Base-by-base conservation (phyloP, 2,113 vertebrate genomes). In the Rattus rattus region DNA sequence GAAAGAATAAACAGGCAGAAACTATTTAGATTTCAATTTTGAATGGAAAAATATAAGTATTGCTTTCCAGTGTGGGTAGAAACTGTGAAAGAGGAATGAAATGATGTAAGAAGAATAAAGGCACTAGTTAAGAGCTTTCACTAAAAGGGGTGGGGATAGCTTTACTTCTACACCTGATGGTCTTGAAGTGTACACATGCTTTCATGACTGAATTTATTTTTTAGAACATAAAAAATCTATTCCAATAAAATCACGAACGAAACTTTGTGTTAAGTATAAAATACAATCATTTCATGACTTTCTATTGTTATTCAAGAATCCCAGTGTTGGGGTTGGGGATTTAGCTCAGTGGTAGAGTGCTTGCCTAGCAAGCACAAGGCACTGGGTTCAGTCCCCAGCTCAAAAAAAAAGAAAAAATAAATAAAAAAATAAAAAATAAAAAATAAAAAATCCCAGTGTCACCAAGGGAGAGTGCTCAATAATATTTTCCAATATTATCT, bases 131-230 rank as follows among this genome's bases (percentile, higher is more conserved):
- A 19, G 39, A 8, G 0, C 9, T 26, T 88, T 47, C 89, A 85
- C 52, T 87, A 83, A 95, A 73, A 52, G 9, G 16, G 11, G 70
- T 80, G 2, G 8, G 87, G 1, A 79, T 86, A 30, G 13, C 84
- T 94, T 54, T 85, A 54, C 70, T 77, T 75, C 17, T 88, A 5
- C 39, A 80, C 65, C 5, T 56, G 16, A n/a, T 76, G 36, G 26
- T 10, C 30, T 90, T 75, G 24, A 85, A n/a, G 5, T 76, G 10
- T 72, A 80, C 75, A 54, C 7, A 92, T 36, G 65, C 36, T 59
- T 33, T 63, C 39, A 88, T 87, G 12, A 52, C 17, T 39, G 94
- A 86, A 67, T 65, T 36, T 92, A 94, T 79, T 80, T 92, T 63
- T 79, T 88, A 67, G 14, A 73, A 0, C 4, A 89, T 56, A 69